Conservation (phyloP, 2,113 vertebrate species). For the Phyllostomus discolor region DNA sequence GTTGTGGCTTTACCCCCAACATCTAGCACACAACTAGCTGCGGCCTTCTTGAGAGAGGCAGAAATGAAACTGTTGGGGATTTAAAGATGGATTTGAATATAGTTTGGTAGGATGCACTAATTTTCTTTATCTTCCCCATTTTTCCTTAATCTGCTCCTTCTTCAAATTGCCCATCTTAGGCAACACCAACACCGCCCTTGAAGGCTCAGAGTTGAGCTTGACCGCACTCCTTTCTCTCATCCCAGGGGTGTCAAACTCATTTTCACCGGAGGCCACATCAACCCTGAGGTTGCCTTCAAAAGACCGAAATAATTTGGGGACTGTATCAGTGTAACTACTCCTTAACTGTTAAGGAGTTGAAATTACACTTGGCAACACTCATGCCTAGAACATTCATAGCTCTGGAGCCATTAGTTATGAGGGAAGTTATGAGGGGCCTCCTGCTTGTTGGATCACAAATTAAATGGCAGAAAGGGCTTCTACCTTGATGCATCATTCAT, state of each 20-base stretch:
- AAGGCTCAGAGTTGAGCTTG: background rate
- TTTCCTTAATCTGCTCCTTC: background rate
- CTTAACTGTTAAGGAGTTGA: too few species aligned
- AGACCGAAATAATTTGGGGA: too few species aligned
- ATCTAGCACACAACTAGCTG: background rate
- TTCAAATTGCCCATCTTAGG: background rate
- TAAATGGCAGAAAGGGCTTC: background rate
- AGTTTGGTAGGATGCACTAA: background rate
- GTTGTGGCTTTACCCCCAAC: background rate
- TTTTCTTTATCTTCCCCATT: background rate
- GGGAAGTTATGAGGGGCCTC: background rate
- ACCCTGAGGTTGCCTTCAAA: too few species aligned
- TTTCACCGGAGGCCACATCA: too few species aligned
- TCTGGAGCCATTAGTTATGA: background rate
- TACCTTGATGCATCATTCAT: background rate
- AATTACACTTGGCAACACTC: too few species aligned
- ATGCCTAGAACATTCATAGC: too few species aligned
- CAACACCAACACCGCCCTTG: background rate
- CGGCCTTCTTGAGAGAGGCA: background rate
- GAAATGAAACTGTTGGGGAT: background rate
- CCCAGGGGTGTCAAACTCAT: too few species aligned
- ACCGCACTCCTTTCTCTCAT: background rate
- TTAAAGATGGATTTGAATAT: background rate
- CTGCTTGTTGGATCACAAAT: background rate
- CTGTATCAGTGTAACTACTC: too few species aligned